These are phyloP conservation scores for Lasioglossum villosulum DNA, from an alignment of 2,888 invertebrate genomes.

Conservation along the genomic window DNA sequence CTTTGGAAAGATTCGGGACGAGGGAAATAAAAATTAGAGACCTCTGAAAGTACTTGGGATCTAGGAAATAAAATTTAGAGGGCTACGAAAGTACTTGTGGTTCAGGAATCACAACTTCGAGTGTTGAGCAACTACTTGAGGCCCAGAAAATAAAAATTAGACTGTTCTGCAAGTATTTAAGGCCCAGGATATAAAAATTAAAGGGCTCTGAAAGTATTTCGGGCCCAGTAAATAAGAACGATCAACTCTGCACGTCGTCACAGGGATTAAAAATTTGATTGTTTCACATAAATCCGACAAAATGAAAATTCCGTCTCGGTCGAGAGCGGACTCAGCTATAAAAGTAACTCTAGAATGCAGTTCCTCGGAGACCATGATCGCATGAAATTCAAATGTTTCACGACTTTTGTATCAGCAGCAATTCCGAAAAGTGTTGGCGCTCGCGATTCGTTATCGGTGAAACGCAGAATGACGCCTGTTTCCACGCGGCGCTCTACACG, in stretches of 20 bases:
- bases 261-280: not conserved
- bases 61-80: not conserved
- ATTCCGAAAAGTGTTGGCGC: not conserved
- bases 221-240: too few species aligned
- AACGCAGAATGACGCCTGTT: not conserved
- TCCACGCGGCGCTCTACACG: not conserved
- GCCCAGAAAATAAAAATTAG: too few species aligned
- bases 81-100: too few species aligned
- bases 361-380: not conserved
- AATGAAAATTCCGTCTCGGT: not conserved
- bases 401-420: not conserved
- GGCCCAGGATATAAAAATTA: too few species aligned
- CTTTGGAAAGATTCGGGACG: too few species aligned
- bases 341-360: not conserved
- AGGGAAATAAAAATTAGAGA: too few species aligned
- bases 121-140: too few species aligned
- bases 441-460: not conserved
- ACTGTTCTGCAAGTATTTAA: fast-evolving
- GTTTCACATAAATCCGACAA: not conserved
- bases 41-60: too few species aligned
- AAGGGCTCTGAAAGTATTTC: too few species aligned
- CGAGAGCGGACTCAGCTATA: not conserved
- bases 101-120: not conserved
- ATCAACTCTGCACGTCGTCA: not conserved
- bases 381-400: not conserved